These are phyloP conservation scores for Zeuzera pyrina DNA, from an alignment of 2,888 invertebrate species.

Conservation along the genomic window DNA sequence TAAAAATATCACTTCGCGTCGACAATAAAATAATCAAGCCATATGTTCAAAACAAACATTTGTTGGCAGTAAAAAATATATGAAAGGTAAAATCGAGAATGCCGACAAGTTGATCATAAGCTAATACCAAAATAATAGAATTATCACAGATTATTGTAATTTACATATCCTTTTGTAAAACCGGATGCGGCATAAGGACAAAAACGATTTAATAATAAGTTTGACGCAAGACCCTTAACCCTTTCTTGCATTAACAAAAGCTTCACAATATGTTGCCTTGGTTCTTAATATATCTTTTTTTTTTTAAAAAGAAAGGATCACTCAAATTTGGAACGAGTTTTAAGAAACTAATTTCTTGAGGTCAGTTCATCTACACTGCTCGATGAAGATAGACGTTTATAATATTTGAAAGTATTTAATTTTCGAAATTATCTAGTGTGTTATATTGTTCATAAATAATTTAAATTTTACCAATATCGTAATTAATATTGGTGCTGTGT, in stretches of 20 bases:
- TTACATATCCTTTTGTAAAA: conserved; percentile 64
- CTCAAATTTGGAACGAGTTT: conserved; percentile 66
- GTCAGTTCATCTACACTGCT: conserved; percentile 56
- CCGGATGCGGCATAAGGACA: conserved; percentile 67
- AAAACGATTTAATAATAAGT: conserved; percentile 72
- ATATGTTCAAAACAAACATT: conserved; percentile 62
- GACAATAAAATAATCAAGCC: conserved; percentile 30
- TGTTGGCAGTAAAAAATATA: conserved; percentile 27
- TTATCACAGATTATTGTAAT: conserved; percentile 69
- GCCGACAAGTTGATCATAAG: conserved; percentile 63
- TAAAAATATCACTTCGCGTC: conserved; percentile 2
- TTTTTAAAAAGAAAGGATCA: conserved; percentile 54
- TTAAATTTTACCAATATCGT: too few species aligned
- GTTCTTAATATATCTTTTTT: conserved; percentile 45
- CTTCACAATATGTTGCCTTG: conserved; percentile 65
- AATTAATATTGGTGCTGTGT: too few species aligned
- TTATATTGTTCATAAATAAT: neutral
- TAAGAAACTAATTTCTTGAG: conserved; percentile 41
- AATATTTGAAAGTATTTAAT: conserved; percentile 15
- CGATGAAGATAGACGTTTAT: conserved; percentile 43
- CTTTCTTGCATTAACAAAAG: conserved; percentile 64
- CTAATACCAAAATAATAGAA: conserved; percentile 65
- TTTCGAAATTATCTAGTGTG: conserved; percentile 7
- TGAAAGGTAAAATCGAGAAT: conserved; percentile 31
- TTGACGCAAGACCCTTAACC: conserved; percentile 62